These are phyloP conservation scores for Mungos mungo DNA, from an alignment of 2,113 vertebrate genomes.

Conservation along the genomic window DNA sequence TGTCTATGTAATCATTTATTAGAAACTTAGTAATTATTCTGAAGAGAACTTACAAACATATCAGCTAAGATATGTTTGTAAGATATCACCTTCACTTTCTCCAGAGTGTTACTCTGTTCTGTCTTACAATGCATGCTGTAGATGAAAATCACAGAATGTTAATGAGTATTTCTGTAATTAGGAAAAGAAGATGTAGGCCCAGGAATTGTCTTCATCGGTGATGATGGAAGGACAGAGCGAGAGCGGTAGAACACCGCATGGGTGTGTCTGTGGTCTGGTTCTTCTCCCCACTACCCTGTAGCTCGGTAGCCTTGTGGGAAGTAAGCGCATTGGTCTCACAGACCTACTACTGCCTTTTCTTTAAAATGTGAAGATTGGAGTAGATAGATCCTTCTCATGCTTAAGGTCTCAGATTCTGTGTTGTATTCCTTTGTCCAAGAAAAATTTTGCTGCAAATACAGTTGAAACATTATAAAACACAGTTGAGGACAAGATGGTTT, in stretches of 20 bases:
- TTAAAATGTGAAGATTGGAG: neutral
- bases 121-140: neutral
- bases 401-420: neutral
- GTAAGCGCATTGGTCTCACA: neutral
- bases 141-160: constrained; percentile 50
- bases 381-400: neutral
- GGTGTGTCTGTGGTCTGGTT: neutral
- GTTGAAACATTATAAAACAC: neutral
- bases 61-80: neutral
- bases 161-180: constrained; percentile 39
- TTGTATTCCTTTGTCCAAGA: constrained; percentile 16
- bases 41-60: constrained; percentile 40
- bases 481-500: neutral
- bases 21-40: constrained; percentile 43
- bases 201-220: neutral
- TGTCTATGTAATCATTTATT: constrained; percentile 33
- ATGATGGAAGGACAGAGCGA: neutral
- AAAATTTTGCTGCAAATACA: constrained; percentile 24
- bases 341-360: neutral
- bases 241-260: neutral
- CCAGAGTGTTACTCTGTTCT: constrained; percentile 22
- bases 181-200: neutral
- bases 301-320: neutral
- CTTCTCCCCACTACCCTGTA: neutral
- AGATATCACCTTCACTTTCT: neutral